Evolutionary conservation across 2,888 invertebrate genomes (phyloP).

Genomic region (Cremastinae sp.): DNA sequence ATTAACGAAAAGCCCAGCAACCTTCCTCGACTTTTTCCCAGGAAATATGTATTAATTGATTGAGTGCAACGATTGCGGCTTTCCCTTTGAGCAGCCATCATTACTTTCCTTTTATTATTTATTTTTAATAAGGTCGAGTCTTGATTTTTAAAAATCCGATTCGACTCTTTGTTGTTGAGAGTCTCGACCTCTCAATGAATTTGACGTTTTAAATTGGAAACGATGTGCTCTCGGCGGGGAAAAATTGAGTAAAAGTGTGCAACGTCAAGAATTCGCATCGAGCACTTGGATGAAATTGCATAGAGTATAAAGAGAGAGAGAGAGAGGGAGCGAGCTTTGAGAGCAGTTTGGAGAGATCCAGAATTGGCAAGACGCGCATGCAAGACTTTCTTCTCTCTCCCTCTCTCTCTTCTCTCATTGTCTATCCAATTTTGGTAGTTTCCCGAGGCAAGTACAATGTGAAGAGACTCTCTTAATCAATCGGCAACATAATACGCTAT

Average conservation of each 20-base stretch:
- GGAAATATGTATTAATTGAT: too few species aligned
- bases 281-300: constrained; percentile 26
- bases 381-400: not conserved
- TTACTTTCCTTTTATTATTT: too few species aligned
- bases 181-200: too few species aligned
- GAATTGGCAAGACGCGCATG: constrained; percentile 22
- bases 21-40: too few species aligned
- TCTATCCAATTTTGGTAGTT: constrained; percentile 38
- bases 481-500: constrained; percentile 45
- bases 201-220: not conserved
- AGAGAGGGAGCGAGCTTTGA: constrained; percentile 48
- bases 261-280: not conserved
- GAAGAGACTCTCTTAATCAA: constrained; percentile 56
- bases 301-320: constrained; percentile 9
- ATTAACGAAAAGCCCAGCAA: too few species aligned
- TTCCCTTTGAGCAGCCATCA: too few species aligned
- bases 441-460: constrained; percentile 45
- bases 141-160: too few species aligned
- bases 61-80: too few species aligned
- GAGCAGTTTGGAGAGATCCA: constrained; percentile 45
- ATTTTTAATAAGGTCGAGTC: too few species aligned
- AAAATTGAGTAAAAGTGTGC: constrained; percentile 10
- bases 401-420: constrained; percentile 12
- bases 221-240: constrained; percentile 20
- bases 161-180: too few species aligned